A percentile compares a stretch with the other conserved stretches of the same genome.
Conservation (phyloP, 2,888 invertebrate species). For the Drosophila yooni region DNA sequence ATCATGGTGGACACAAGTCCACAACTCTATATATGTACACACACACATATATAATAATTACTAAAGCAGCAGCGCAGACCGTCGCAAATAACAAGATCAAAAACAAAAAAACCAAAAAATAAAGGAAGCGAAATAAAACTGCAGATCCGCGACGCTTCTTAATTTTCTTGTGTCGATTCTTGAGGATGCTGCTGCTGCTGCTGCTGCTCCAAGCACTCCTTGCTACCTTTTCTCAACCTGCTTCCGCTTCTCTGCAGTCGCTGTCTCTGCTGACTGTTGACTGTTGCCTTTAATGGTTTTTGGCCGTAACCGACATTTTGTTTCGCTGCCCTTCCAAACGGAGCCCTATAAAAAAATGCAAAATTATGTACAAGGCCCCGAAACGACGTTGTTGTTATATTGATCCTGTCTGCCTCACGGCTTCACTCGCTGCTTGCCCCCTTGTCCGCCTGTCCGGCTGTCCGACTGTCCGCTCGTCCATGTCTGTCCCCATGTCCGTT, state of each 20-base stretch:
- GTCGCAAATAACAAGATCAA: slow-evolving; percentile 61
- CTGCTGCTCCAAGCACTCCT: slow-evolving; percentile 6
- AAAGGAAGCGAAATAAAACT: slow-evolving; percentile 21
- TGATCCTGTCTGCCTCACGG: slow-evolving; percentile 71
- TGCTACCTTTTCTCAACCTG: neutral
- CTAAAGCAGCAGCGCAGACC: slow-evolving; percentile 47
- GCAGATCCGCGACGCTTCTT: slow-evolving; percentile 60
- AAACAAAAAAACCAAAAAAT: slow-evolving; percentile 22
- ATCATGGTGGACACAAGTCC: slow-evolving; percentile 71
- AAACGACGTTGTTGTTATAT: slow-evolving; percentile 74
- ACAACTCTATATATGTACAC: slow-evolving; percentile 49
- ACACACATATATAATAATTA: slow-evolving; percentile 75
- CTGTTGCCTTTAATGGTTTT: slow-evolving; percentile 76
- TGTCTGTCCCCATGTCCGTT: neutral
- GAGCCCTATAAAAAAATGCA: slow-evolving; percentile 76
- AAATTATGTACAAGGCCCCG: slow-evolving; percentile 80
- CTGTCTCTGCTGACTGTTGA: slow-evolving; percentile 4
- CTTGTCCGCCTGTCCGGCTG: neutral
- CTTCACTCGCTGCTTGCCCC: slow-evolving; percentile 17
- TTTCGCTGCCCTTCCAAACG: slow-evolving; percentile 39
- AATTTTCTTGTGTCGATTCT: slow-evolving; percentile 63
- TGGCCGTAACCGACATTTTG: slow-evolving; percentile 84
- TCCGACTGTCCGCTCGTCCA: neutral
- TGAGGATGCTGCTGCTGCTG: slow-evolving; percentile 28
- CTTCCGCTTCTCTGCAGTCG: neutral